Conservation (phyloP, 2,888 invertebrate species). For the Entomobrya multifasciata region DNA sequence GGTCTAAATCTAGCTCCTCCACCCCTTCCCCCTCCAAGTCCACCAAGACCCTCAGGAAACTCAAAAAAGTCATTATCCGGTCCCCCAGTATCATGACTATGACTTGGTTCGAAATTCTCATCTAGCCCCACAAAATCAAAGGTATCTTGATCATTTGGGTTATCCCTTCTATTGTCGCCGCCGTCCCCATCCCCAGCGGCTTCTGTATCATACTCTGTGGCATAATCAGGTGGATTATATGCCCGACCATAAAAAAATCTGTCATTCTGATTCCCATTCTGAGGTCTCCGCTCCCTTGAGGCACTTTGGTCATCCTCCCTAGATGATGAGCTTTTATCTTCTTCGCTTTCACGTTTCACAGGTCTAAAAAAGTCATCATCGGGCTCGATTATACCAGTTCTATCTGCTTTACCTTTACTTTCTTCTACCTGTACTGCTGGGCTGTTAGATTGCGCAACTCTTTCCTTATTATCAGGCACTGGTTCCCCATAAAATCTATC, state of each 20-base stretch:
- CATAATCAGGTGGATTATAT: conserved; percentile 50
- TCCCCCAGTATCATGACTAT: background rate
- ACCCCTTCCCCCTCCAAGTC: conserved; percentile 10
- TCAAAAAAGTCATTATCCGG: conserved; percentile 22
- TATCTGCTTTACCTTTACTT: conserved; percentile 29
- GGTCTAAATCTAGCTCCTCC: conserved; percentile 13
- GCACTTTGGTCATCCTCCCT: conserved; percentile 4
- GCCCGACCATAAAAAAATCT: conserved; percentile 43
- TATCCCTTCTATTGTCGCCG: background rate
- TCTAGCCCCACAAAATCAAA: conserved; percentile 71
- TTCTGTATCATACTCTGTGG: conserved; percentile 44
- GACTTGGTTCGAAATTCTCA: conserved; percentile 62
- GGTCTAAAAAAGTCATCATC: background rate
- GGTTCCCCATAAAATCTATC: conserved; percentile 74
- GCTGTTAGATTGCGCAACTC: conserved; percentile 55
- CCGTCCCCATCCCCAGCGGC: background rate
- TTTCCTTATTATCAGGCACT: conserved; percentile 59
- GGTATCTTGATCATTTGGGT: conserved; percentile 30
- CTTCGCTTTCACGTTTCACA: background rate
- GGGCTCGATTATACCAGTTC: too few species aligned
- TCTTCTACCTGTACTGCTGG: conserved; percentile 43
- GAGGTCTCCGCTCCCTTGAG: conserved; percentile 10
- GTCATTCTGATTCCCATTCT: conserved; percentile 16
- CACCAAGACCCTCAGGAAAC: conserved; percentile 37
- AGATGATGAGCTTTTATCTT: background rate